phyloP scores from a whole-genome alignment of 2,113 vertebrate genomes.

The Noctilio leporinus region DNA sequence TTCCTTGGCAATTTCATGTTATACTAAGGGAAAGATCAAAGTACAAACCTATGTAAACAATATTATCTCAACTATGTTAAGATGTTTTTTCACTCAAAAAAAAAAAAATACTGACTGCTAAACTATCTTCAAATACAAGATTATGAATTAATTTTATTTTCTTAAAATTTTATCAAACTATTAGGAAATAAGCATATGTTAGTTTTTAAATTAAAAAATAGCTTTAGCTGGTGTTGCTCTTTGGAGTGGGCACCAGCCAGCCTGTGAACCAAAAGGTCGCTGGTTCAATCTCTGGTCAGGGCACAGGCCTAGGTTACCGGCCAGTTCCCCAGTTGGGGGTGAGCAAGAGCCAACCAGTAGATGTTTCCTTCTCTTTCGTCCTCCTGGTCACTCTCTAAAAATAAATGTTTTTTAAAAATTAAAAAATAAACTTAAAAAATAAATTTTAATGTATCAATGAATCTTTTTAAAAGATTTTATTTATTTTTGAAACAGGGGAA shows the following conservation, averaged over 20 bases:
- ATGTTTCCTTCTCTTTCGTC: no score
- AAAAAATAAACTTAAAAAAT: not conserved
- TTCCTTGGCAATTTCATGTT: conserved; percentile 20
- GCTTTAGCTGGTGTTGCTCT: no score
- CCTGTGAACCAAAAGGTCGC: no score
- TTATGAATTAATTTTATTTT: not conserved
- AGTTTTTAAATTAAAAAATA: not conserved
- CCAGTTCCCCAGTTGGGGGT: no score
- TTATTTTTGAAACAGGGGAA: no score
- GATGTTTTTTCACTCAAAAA: not conserved
- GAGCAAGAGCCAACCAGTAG: no score
- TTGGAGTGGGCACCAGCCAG: no score
- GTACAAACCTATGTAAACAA: not conserved
- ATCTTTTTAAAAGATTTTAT: not conserved
- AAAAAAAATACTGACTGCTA: conserved; percentile 20
- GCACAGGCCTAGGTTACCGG: no score
- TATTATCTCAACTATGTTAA: conserved; percentile 13
- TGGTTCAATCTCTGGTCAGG: no score
- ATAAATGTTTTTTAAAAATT: no score
- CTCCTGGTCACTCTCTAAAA: no score
- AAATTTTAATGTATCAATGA: not conserved
- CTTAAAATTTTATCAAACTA: conserved; percentile 7
- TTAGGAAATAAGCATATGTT: not conserved
- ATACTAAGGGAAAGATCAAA: conserved; percentile 9
- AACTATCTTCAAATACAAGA: not conserved